These are phyloP conservation scores for Epicauta chinensis DNA, from an alignment of 1,140 invertebrate genomes.

Conservation along the genomic window DNA sequence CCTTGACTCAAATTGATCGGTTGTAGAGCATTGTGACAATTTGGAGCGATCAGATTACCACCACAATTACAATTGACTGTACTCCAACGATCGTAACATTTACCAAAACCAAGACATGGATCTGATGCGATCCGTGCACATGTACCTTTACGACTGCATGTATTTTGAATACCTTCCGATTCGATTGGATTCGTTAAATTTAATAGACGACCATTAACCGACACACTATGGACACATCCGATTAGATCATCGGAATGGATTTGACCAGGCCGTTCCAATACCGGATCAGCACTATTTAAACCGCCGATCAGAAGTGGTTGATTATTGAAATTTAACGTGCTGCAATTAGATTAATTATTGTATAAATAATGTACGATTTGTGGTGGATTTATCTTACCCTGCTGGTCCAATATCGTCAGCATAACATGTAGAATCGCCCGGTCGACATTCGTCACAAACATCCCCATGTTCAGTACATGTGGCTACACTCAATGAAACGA, in stretches of 20 bases:
- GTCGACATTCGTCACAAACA: slow-evolving; percentile 75
- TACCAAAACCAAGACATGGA: slow-evolving; percentile 59
- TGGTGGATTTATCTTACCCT: slow-evolving; percentile 54
- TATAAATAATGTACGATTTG: slow-evolving; percentile 1
- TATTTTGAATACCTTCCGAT: slow-evolving; percentile 63
- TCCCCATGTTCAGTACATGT: slow-evolving; percentile 79
- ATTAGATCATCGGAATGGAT: slow-evolving; percentile 87
- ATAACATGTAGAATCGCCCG: slow-evolving; percentile 73
- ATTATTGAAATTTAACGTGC: slow-evolving; percentile 88
- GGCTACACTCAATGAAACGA: slow-evolving; percentile 76
- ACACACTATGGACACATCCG: slow-evolving; percentile 86
- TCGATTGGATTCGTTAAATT: slow-evolving; percentile 72
- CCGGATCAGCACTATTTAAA: slow-evolving; percentile 70
- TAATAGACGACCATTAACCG: slow-evolving; percentile 73
- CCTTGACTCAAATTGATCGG: slow-evolving; percentile 71
- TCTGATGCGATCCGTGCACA: slow-evolving; percentile 46
- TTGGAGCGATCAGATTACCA: slow-evolving; percentile 62
- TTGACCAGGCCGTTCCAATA: slow-evolving; percentile 80
- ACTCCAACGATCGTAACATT: slow-evolving; percentile 81
- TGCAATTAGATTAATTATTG: slow-evolving; percentile 37
- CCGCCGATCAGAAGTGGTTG: slow-evolving; percentile 83
- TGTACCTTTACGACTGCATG: slow-evolving; percentile 62
- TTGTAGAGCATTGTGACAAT: slow-evolving; percentile 71
- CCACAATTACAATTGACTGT: slow-evolving; percentile 63
- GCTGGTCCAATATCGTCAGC: slow-evolving; percentile 76